These are phyloP conservation scores for Dromococcyx pavoninus DNA, from an alignment of 2,797 vertebrate species.

Conservation along the genomic window DNA sequence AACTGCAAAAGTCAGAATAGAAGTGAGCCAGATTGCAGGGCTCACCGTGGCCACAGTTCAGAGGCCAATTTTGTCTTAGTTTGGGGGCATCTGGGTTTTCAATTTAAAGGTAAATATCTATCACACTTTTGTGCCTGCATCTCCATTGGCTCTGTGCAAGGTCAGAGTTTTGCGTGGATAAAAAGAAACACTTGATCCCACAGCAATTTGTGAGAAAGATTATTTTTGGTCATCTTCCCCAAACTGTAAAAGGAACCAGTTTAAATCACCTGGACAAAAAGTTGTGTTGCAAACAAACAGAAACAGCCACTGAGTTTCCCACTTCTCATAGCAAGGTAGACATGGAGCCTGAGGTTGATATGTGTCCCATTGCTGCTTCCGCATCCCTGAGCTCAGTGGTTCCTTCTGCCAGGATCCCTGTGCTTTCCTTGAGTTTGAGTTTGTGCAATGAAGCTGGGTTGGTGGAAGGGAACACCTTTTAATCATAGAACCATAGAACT, in stretches of 20 bases:
- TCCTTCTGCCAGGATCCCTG: background rate
- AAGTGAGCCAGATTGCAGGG: background rate
- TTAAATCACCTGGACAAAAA: background rate
- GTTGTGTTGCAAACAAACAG: background rate
- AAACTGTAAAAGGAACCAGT: background rate
- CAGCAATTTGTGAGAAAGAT: too few species aligned
- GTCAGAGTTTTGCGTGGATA: background rate
- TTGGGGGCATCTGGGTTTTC: background rate
- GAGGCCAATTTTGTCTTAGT: background rate
- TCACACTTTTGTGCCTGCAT: fast-evolving
- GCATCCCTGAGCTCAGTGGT: background rate
- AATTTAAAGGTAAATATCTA: background rate
- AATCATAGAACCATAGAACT: too few species aligned
- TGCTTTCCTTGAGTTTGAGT: background rate
- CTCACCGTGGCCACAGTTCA: background rate
- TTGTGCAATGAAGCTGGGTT: background rate
- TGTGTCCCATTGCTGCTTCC: background rate
- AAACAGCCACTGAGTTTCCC: background rate
- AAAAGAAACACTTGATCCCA: background rate
- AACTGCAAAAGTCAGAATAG: background rate
- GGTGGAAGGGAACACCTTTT: too few species aligned
- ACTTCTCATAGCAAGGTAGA: background rate
- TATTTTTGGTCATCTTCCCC: background rate
- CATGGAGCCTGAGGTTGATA: background rate
- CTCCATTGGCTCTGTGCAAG: background rate